Percentiles rank a stretch among this genome's conserved stretches.
These are phyloP conservation scores for Percopsis transmontana DNA, from an alignment of 2,113 vertebrate species.

Conservation along the genomic window DNA sequence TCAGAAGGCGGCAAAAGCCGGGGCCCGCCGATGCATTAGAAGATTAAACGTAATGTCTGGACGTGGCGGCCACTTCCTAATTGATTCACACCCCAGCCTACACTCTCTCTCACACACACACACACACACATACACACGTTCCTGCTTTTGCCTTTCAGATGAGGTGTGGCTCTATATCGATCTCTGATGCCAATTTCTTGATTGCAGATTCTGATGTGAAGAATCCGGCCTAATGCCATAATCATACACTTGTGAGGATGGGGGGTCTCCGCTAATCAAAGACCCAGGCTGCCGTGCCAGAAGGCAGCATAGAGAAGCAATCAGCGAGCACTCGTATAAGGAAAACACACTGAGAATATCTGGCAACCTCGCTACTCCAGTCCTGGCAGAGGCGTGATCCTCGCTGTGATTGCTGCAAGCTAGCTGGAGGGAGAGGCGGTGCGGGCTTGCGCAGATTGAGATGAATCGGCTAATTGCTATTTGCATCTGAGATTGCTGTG, in stretches of 20 bases:
- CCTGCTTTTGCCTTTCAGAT: constrained; percentile 49
- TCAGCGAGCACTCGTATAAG: constrained; percentile 63
- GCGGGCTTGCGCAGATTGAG: constrained; percentile 26
- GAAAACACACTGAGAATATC: constrained; percentile 53
- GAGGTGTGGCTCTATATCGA: constrained; percentile 68
- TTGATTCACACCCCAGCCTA: constrained; percentile 68
- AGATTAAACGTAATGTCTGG: constrained; percentile 80
- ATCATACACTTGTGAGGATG: constrained; percentile 78
- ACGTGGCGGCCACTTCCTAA: constrained; percentile 69
- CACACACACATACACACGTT: constrained; percentile 39
- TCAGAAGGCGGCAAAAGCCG: constrained; percentile 60
- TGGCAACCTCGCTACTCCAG: constrained; percentile 26
- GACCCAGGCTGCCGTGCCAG: constrained; percentile 51
- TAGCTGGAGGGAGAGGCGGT: constrained; percentile 32
- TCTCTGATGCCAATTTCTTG: constrained; percentile 76
- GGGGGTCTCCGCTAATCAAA: constrained; percentile 75
- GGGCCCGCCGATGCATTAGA: constrained; percentile 74
- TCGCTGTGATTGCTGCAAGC: constrained; percentile 42
- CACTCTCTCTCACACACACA: constrained; percentile 19
- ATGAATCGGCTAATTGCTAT: constrained; percentile 55
- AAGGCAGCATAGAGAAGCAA: constrained; percentile 57
- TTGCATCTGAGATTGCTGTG: constrained; percentile 50
- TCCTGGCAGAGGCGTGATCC: constrained; percentile 27
- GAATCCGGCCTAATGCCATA: constrained; percentile 78
- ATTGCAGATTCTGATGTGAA: constrained; percentile 77